A percentile compares a stretch with the other conserved stretches of the same genome.
phyloP scores from a whole-genome alignment of 2,113 vertebrate species.

The Rhabdornis inornatus region DNA sequence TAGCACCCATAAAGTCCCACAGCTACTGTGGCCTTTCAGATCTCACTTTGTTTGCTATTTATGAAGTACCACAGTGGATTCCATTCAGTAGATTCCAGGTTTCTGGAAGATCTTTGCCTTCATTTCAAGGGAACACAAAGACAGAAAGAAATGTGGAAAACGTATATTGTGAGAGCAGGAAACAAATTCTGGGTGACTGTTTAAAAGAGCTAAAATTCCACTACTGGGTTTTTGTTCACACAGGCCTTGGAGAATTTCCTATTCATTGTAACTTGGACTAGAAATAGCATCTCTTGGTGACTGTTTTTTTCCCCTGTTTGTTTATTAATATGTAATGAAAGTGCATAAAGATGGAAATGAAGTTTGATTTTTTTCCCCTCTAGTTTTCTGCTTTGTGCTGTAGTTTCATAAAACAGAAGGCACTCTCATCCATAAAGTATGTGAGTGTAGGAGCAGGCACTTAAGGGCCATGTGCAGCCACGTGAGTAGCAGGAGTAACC shows the following conservation, averaged over 20 bases:
- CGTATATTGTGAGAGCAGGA: not conserved
- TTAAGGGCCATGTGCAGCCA: not conserved
- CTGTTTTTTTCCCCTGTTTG: not conserved
- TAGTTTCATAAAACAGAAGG: not conserved
- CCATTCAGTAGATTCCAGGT: not conserved
- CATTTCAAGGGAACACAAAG: not conserved
- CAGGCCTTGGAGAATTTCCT: not conserved
- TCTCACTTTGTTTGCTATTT: not conserved
- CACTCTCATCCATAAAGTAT: not conserved
- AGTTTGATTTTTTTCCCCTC: accelerated
- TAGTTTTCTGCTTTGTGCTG: not conserved
- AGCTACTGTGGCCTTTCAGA: not conserved
- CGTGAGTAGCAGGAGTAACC: not conserved
- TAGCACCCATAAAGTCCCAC: not conserved
- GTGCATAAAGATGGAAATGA: not conserved
- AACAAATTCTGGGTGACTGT: not conserved
- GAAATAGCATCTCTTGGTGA: not conserved
- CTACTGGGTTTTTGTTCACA: not conserved
- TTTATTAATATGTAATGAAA: not conserved
- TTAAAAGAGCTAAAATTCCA: not conserved
- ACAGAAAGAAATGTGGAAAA: not conserved
- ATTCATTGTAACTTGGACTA: not conserved
- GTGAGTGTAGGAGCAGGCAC: not conserved
- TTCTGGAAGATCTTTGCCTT: not conserved
- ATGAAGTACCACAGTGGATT: not conserved